Evolutionary conservation across 2,113 vertebrate species (phyloP).

Genomic region (Rana temporaria): DNA sequence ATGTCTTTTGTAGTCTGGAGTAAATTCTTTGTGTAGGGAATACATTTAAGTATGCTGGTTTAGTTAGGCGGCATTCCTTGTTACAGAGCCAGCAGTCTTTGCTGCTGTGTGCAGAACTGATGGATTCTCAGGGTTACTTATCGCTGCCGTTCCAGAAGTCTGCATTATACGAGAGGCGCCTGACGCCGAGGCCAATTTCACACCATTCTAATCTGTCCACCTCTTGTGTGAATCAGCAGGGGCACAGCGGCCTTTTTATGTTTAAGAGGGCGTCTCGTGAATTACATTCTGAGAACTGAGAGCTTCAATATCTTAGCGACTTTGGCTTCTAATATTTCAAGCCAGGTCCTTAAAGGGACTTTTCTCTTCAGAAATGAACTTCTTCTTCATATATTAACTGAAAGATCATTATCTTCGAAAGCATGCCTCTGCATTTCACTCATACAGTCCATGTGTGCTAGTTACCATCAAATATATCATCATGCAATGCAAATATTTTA

Average conservation of each 20-base stretch:
- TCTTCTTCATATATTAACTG: not conserved
- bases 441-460: no score
- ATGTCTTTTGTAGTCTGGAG: no score
- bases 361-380: conserved; percentile 11
- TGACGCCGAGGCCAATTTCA: conserved; percentile 42
- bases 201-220: conserved; percentile 47
- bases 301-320: conserved; percentile 24
- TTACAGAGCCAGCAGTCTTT: conserved; percentile 29
- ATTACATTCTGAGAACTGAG: conserved; percentile 29
- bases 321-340: conserved; percentile 35
- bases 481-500: no score
- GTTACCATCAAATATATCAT: no score
- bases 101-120: conserved; percentile 39
- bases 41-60: no score
- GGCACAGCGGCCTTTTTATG: conserved; percentile 43
- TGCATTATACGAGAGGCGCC: conserved; percentile 41
- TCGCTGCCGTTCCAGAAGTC: conserved; percentile 20
- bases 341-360: conserved; percentile 18
- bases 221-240: conserved; percentile 45
- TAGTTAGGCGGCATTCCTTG: conserved; percentile 16
- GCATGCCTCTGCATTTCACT: no score
- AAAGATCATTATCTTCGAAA: no score
- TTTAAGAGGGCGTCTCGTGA: conserved; percentile 39
- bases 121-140: conserved; percentile 45
- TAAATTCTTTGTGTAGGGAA: no score